Conservation (phyloP, 2,113 vertebrate genomes). For the human (Homo sapiens) region GRCh38 chr2:38046001-38046500, state of each 20-base stretch:
- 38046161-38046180: background rate
- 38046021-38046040: background rate
- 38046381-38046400: background rate
- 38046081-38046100: background rate
- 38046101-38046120: background rate
- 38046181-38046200: background rate
- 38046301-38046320: background rate
- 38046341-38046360: background rate
- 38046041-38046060: background rate
- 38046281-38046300: background rate
- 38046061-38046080: no score
- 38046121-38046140: background rate
- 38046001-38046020: no score
- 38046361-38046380: background rate
- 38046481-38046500: background rate
- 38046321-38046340: background rate
- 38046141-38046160: background rate
- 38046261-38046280: background rate
- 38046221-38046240: background rate
- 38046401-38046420: background rate
- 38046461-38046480: background rate
- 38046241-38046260: background rate
- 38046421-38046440: background rate
- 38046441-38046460: background rate
- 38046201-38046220: background rate